phyloP scores from a whole-genome alignment of 1,140 invertebrate genomes.

The Muscidifurax raptorellus region DNA sequence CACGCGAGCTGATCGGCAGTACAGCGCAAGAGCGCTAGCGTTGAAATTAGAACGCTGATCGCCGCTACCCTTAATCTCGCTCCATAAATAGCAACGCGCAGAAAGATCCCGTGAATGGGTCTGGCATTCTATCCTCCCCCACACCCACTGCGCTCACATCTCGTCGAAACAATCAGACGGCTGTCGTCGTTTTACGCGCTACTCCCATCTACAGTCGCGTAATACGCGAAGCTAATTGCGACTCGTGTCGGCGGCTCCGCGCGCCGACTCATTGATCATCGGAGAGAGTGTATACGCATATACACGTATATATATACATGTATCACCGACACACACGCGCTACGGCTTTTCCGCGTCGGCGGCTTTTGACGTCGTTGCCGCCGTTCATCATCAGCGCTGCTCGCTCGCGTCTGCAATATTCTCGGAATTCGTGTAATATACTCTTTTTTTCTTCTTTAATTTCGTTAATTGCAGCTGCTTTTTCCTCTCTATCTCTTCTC shows the following conservation, averaged over 20 bases:
- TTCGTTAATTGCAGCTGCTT: constrained; percentile 43
- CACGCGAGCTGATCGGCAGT: too few relatives aligned
- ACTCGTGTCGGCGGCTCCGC: constrained; percentile 3
- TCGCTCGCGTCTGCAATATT: constrained; percentile 5
- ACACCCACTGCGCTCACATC: too few relatives aligned
- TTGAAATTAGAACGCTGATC: too few relatives aligned
- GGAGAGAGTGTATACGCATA: background rate
- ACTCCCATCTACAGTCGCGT: background rate
- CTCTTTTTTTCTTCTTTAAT: constrained; percentile 29
- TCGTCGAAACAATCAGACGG: too few relatives aligned
- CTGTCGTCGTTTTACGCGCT: too few relatives aligned
- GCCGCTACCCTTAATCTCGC: too few relatives aligned
- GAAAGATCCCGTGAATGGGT: too few relatives aligned
- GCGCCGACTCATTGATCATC: constrained; percentile 38
- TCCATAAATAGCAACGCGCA: too few relatives aligned
- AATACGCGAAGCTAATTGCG: constrained; percentile 34
- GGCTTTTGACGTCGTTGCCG: constrained; percentile 16
- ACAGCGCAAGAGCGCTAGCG: too few relatives aligned
- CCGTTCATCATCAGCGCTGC: constrained; percentile 16
- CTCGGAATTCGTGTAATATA: background rate
- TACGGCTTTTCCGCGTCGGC: constrained; percentile 29
- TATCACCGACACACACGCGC: background rate
- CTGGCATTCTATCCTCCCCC: too few relatives aligned
- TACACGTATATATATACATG: too few relatives aligned
- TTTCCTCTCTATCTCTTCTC: background rate